Evolutionary conservation across 2,113 vertebrate genomes (phyloP), one percentile per base, ranked within the genome.

Genomic region (Leucosticte australis): DNA sequence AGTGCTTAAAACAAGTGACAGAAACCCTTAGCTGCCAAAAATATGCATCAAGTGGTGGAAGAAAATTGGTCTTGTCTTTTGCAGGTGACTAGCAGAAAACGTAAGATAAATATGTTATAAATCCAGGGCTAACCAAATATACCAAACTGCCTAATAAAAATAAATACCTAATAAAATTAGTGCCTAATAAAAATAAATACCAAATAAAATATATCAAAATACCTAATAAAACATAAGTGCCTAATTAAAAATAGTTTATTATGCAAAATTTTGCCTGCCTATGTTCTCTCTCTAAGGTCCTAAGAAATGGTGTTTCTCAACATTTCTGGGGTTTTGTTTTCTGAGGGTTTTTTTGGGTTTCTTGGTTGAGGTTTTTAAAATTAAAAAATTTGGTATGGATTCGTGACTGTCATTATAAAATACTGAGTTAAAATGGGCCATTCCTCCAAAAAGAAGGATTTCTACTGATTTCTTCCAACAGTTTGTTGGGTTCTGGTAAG

Each of bases 11-110:
- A 42, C 63, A 86, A 92, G 91, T 63, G 79, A 92, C 55, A 92
- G 63, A 83, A 95, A 23, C 50, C 59, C n/a, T 77, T 57, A 50
- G 89, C 59, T 95, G 94, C 94, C 94, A 95, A 83, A 88, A 93
- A 83, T 88, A 89, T 30, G 76, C 90, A 90, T 86, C 76, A 92
- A 83, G 79, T 88, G 75, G 83, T 86, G 89, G 71, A 81, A 91
- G 46, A 76, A 88, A 77, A 90, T 89, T 11, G 3, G 73, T 90
- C 42, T 86, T 93, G 76, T 77, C 83, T 64, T 85, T 88, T 89
- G 79, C 53, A 74, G 59, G 75, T 85, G 83, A 90, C 59, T 59
- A 76, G 46, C 53, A 89, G 68, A 81, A 81, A 73, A 33, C 39
- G 10, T 42, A 39, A 57, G 30, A 71, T 53, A 74, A 77, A 86